Evolutionary conservation across 2,113 vertebrate species (phyloP).

Genomic region (Pholis gunnellus): DNA sequence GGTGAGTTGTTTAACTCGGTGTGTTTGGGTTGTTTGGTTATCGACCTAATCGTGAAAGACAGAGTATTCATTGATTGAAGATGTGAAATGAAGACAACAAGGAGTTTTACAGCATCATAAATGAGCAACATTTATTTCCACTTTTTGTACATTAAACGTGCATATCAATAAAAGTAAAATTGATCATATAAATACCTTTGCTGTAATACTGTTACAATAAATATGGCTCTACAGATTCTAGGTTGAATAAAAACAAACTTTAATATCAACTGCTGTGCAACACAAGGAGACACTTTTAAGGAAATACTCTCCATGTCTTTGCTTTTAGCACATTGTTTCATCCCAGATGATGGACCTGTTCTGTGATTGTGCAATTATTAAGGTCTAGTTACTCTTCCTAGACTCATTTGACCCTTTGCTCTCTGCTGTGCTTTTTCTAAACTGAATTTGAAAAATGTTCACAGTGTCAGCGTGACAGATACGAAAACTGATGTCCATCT

Average conservation of each 20-base stretch:
- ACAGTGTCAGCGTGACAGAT: conserved; percentile 58
- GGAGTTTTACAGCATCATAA: conserved; percentile 62
- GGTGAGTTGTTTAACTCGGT: background rate
- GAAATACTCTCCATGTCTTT: conserved; percentile 49
- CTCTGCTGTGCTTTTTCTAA: conserved; percentile 61
- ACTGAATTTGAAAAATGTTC: conserved; percentile 49
- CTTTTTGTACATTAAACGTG: conserved; percentile 79
- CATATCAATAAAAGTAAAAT: conserved; percentile 77
- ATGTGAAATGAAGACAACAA: conserved; percentile 46
- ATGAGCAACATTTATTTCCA: conserved; percentile 80
- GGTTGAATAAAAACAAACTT: conserved; percentile 64
- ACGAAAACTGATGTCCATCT: conserved; percentile 30
- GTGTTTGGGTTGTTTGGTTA: background rate
- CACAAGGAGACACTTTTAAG: conserved; percentile 51
- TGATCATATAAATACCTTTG: conserved; percentile 75
- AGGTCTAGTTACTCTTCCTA: background rate
- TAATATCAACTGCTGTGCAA: conserved; percentile 57
- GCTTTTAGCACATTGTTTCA: conserved; percentile 42
- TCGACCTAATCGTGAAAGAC: background rate
- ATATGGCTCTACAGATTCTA: conserved; percentile 78
- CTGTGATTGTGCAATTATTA: conserved; percentile 45
- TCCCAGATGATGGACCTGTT: conserved; percentile 30
- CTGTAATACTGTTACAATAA: conserved; percentile 77
- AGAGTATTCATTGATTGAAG: background rate
- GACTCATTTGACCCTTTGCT: conserved; percentile 25